These are phyloP conservation scores for Lophura nycthemera DNA, from an alignment of 2,113 vertebrate genomes.

Conservation along the genomic window DNA sequence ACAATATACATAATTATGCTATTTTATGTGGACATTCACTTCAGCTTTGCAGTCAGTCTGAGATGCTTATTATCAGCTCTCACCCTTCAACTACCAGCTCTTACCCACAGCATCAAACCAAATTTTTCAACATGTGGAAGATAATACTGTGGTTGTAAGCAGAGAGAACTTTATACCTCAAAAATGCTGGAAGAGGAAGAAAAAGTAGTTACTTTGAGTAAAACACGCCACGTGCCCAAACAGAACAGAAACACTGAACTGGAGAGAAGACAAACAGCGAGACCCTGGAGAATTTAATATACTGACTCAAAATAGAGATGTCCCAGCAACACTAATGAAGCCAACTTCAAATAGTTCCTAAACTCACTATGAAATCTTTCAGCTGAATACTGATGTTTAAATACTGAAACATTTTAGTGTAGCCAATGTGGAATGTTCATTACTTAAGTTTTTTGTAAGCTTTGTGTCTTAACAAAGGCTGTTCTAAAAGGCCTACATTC, in stretches of 20 bases:
- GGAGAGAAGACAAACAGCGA: neutral
- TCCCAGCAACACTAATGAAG: neutral
- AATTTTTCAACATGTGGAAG: too few relatives aligned
- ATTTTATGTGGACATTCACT: neutral
- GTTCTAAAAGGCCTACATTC: neutral
- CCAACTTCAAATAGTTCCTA: neutral
- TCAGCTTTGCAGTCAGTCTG: too few relatives aligned
- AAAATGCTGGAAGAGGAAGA: neutral
- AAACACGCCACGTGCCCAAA: neutral
- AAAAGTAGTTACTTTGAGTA: neutral
- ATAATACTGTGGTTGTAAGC: neutral
- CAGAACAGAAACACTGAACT: neutral
- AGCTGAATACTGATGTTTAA: neutral
- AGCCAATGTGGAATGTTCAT: neutral
- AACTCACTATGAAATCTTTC: neutral
- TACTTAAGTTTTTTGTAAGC: constrained; percentile 6
- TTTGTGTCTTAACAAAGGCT: neutral
- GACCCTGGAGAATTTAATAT: neutral
- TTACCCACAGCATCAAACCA: too few relatives aligned
- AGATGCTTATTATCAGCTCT: too few relatives aligned
- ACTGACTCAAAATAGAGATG: neutral
- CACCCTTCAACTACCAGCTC: too few relatives aligned
- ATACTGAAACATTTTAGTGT: neutral
- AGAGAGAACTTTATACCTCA: neutral
- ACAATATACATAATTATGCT: neutral